Evolutionary conservation across 2,797 vertebrate species (phyloP), one percentile per base, ranked within the genome.

Genomic region (Eidolon dupreanum): DNA sequence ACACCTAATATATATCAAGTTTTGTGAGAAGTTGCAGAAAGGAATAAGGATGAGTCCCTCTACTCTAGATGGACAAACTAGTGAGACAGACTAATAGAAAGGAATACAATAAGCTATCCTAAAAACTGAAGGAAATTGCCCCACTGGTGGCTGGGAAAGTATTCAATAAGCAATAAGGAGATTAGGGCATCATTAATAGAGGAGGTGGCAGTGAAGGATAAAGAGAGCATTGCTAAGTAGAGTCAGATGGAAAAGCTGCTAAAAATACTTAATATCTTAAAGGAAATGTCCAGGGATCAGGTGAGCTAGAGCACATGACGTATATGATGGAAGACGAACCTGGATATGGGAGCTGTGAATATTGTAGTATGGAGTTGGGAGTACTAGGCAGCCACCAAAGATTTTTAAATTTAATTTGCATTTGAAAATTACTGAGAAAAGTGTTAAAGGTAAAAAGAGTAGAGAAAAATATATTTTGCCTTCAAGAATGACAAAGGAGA

Each of bases 361-460:
- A 66, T 41, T 6, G 13, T 20, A 24, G 24, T 26, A 17, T 10
- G 22, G n/a, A 46, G 57, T 46, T 73, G 26, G 1, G 26, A 49
- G 65, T 83, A 78, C 24, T 16, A 66, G 59, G 63, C 49, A 82
- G 33, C 12, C 19, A 84, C 10, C 31, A 57, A 88, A n/a, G 31
- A 3, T 3, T 46, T 79, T 75, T 77, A 33, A 31, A 33, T 46
- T 74, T 51, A 26, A 57, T 93, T 74, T 83, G 16, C 31, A 65
- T 92, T 77, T 88, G 70, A 73, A 71, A 31, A 85, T 90, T 55
- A 28, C 49, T 36, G 70, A 92, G 41, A 87, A 87, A 68, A 84
- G 36, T 33, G 0, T 71, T 81, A 84, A 9, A 8, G 11, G 38
- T 81, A 31, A 65, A 82, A 93, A 70, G 43, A 87, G 11, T 74